Evolutionary conservation across 2,888 invertebrate species (phyloP), one percentile per base, ranked within the genome.

Genomic region (Perdita meconis): DNA sequence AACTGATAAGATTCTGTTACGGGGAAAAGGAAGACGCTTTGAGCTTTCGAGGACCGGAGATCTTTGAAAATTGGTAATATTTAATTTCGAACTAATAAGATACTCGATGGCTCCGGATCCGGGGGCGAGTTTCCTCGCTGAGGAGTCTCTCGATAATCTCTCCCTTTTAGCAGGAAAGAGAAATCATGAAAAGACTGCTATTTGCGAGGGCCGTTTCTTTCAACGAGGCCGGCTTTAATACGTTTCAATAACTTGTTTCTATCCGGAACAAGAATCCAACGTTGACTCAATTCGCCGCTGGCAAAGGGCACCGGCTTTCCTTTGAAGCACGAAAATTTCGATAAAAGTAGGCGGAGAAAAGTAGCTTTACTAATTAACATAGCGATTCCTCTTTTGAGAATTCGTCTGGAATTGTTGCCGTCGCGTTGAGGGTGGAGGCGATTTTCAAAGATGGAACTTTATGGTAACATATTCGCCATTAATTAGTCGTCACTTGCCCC

Each of bases 181-280:
- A 44, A 56, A 22, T n/a, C n/a, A 22, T 30, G 1, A 2, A 30
- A 13, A 1, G 2, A 19, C n/a, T 19, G 13, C 50, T 51, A 30
- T 69, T 69, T 67, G 38, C 30, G 55, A 22, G 60, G 6, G 36
- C 34, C 34, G 26, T 66, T 66, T 50, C 38, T 51, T 10, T 16
- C 24, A 44, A 57, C n/a, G 26, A 8, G 19, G 22, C 56, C 4
- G 26, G 53, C 44, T 64, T 65, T 66, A 71, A 71, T 66, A 50
- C 56, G 65, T 65, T 70, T 70, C 65, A 47, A 70, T 56, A 65
- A 70, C 64, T 47, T 30, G 3, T 30, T 30, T 40, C 53, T 65
- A 56, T 47, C 56, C 47, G 19, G 56, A 16, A 44, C 55, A 65
- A 65, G 66, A 26, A 57, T 30, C 19, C 38, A 10, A 53, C 55